A percentile compares a stretch with the other conserved stretches of the same genome.
phyloP scores from a whole-genome alignment of 2,888 invertebrate species.

The Amiota communis region DNA sequence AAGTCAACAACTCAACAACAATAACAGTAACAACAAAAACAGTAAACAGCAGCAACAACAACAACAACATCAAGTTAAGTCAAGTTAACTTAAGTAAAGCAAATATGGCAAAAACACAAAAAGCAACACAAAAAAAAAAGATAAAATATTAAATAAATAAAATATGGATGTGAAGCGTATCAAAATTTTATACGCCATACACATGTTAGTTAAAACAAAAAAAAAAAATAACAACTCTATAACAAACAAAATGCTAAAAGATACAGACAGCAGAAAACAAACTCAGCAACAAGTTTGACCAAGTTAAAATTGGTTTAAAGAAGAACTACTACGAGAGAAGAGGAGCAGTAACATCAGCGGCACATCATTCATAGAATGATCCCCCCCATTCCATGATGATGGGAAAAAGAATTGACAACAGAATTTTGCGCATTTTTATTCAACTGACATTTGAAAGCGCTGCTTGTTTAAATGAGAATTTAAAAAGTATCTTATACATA shows the following conservation, averaged over 20 bases:
- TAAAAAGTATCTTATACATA: neutral
- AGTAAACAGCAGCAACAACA: constrained; percentile 40
- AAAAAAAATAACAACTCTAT: neutral
- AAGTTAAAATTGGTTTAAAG: constrained; percentile 58
- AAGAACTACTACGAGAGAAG: neutral
- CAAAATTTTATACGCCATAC: too few species aligned
- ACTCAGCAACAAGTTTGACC: constrained; percentile 57
- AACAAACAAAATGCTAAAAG: constrained; percentile 51
- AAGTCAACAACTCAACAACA: constrained; percentile 57
- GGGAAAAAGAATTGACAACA: too few species aligned
- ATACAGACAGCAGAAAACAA: neutral
- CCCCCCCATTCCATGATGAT: too few species aligned
- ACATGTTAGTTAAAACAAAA: neutral
- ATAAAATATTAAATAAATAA: neutral
- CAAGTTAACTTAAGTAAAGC: constrained; percentile 32
- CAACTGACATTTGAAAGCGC: constrained; percentile 47
- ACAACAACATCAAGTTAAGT: constrained; percentile 37
- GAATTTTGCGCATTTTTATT: constrained; percentile 35
- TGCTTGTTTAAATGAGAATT: constrained; percentile 17
- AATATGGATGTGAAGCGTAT: too few species aligned
- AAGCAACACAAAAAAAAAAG: neutral
- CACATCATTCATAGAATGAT: too few species aligned
- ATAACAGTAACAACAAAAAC: constrained; percentile 50
- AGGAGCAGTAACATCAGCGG: neutral
- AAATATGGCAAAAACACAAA: constrained; percentile 15